Percentiles rank a stretch among this genome's conserved stretches.
These are phyloP conservation scores for Pelochelys cantorii DNA, from an alignment of 2,797 vertebrate genomes.

Conservation along the genomic window DNA sequence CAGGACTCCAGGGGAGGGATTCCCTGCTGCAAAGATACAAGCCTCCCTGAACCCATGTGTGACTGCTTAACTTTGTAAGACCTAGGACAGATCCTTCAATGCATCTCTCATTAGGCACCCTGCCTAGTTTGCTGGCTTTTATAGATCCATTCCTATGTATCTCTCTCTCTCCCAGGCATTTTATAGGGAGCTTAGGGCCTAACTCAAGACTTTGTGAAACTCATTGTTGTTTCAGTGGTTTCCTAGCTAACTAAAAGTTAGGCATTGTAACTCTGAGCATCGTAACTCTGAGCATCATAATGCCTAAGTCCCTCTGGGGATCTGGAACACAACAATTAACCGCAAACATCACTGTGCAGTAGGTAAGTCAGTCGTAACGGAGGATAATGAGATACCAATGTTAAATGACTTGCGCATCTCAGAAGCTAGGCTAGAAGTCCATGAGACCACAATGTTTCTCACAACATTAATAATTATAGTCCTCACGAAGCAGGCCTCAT, in stretches of 20 bases:
- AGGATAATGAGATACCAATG: background rate
- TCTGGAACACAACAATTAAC: background rate
- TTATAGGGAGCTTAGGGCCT: background rate
- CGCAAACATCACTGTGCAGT: background rate
- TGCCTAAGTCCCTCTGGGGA: accelerated
- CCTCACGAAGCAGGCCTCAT: background rate
- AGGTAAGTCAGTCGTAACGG: background rate
- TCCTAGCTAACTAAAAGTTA: background rate
- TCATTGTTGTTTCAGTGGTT: background rate
- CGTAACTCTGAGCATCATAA: background rate
- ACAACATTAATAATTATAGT: background rate
- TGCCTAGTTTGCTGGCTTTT: background rate
- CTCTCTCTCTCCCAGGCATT: background rate
- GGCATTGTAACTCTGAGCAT: background rate
- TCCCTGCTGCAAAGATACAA: background rate
- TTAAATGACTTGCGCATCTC: background rate
- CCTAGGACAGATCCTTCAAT: background rate
- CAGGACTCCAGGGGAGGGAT: background rate
- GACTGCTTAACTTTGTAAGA: background rate
- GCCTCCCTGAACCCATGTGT: background rate
- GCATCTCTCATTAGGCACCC: background rate
- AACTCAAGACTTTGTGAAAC: background rate
- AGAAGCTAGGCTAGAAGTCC: background rate
- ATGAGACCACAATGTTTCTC: accelerated
- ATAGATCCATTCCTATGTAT: background rate